These are phyloP conservation scores for Orthosia cruda DNA, from an alignment of 2,888 invertebrate genomes.

Conservation along the genomic window DNA sequence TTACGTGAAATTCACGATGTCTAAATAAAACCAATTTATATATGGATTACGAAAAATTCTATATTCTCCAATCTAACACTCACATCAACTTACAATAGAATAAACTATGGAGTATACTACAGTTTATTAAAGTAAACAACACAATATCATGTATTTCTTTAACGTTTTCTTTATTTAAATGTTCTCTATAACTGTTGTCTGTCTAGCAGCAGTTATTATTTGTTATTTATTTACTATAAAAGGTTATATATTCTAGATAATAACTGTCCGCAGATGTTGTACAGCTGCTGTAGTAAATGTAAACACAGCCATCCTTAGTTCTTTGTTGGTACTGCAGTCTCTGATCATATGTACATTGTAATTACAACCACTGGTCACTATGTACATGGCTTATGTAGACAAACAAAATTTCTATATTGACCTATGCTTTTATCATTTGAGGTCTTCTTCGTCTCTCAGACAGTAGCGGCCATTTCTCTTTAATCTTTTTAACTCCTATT, in stretches of 20 bases:
- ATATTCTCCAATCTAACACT: neutral
- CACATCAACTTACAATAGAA: neutral
- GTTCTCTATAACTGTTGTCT: slow-evolving; percentile 26
- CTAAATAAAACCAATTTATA: neutral
- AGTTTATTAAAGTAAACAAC: slow-evolving; percentile 4
- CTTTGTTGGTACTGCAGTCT: slow-evolving; percentile 13
- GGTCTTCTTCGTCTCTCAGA: neutral
- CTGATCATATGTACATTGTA: slow-evolving; percentile 21
- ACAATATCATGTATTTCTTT: slow-evolving; percentile 4
- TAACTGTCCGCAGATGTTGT: slow-evolving; percentile 71
- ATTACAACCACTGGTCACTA: slow-evolving; percentile 13
- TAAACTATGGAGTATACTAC: neutral
- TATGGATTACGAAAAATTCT: slow-evolving; percentile 12
- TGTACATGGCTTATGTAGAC: too few species aligned
- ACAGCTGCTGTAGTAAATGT: slow-evolving; percentile 66
- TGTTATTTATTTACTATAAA: slow-evolving; percentile 55
- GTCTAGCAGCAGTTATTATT: slow-evolving; percentile 29
- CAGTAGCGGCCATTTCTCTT: neutral
- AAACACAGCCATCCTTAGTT: slow-evolving; percentile 50
- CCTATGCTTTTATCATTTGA: neutral
- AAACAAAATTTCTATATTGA: neutral
- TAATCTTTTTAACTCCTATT: neutral
- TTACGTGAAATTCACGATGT: slow-evolving; percentile 15
- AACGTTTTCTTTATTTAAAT: slow-evolving; percentile 25
- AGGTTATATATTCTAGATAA: slow-evolving; percentile 50